A percentile compares a stretch with the other conserved stretches of the same genome.
These are phyloP conservation scores for Morone saxatilis DNA, from an alignment of 2,113 vertebrate genomes.

Conservation along the genomic window DNA sequence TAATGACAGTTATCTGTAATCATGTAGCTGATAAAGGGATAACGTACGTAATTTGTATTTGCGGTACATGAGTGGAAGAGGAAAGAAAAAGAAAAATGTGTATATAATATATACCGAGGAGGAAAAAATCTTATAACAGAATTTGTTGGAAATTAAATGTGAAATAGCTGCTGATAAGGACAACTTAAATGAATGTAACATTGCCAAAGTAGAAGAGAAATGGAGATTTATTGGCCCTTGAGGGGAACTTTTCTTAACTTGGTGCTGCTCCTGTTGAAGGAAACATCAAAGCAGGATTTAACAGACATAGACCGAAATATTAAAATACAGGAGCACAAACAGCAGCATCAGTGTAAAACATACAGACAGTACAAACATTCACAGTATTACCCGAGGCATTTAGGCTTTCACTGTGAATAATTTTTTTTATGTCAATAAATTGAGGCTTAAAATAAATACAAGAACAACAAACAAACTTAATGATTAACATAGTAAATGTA, in stretches of 20 bases:
- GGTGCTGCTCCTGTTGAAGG: background rate
- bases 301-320: background rate
- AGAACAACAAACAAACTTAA: background rate
- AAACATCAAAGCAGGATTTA: conserved; percentile 21
- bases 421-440: background rate
- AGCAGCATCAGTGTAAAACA: conserved; percentile 2
- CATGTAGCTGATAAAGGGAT: conserved; percentile 6
- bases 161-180: conserved; percentile 14
- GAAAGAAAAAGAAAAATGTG: background rate
- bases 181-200: background rate
- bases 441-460: background rate
- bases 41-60: background rate
- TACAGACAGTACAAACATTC: background rate
- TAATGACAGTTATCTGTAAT: background rate
- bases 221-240: background rate
- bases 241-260: background rate
- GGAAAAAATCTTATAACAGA: background rate
- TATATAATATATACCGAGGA: background rate
- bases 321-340: background rate
- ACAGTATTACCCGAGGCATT: background rate
- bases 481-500: background rate
- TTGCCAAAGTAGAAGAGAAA: background rate
- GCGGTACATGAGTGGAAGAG: background rate
- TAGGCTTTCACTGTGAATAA: background rate
- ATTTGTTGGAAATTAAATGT: conserved; percentile 2